These are phyloP conservation scores for Dinomys branickii DNA, from an alignment of 2,113 vertebrate genomes.

Conservation along the genomic window DNA sequence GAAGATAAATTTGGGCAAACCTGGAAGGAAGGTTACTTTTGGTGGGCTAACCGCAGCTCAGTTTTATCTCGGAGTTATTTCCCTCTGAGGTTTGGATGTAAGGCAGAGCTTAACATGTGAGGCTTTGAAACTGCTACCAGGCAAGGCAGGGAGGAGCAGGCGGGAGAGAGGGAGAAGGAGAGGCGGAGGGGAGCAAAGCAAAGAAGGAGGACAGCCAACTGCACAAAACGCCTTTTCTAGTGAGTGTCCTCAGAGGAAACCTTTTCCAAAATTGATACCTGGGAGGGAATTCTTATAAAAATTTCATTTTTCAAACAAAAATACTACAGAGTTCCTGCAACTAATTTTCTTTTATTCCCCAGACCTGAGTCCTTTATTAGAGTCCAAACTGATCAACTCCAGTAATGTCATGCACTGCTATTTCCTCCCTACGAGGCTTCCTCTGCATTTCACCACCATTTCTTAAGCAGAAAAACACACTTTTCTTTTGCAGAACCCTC, in stretches of 20 bases:
- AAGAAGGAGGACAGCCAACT: too few relatives aligned
- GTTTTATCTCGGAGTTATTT: conserved; percentile 1
- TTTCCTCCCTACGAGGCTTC: background rate
- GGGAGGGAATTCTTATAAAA: background rate
- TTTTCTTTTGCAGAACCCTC: background rate
- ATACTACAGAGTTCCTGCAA: background rate
- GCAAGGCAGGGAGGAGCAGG: background rate
- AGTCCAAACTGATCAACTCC: background rate
- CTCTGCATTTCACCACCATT: too few relatives aligned
- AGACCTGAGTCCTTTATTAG: background rate
- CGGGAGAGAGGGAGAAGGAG: rapidly evolving
- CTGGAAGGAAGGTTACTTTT: background rate
- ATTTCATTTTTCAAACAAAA: background rate
- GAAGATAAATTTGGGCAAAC: background rate
- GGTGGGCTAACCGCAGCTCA: background rate
- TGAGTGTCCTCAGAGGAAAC: background rate
- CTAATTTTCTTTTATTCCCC: background rate
- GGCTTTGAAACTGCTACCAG: background rate
- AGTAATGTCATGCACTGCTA: background rate
- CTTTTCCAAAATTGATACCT: background rate
- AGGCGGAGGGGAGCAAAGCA: background rate
- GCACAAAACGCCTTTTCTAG: background rate
- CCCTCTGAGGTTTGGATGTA: background rate
- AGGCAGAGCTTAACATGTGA: background rate
- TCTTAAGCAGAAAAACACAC: background rate